Evolutionary conservation across 2,113 vertebrate genomes (phyloP), one percentile per base, ranked within the genome.

Genomic region (Scopus umbretta): DNA sequence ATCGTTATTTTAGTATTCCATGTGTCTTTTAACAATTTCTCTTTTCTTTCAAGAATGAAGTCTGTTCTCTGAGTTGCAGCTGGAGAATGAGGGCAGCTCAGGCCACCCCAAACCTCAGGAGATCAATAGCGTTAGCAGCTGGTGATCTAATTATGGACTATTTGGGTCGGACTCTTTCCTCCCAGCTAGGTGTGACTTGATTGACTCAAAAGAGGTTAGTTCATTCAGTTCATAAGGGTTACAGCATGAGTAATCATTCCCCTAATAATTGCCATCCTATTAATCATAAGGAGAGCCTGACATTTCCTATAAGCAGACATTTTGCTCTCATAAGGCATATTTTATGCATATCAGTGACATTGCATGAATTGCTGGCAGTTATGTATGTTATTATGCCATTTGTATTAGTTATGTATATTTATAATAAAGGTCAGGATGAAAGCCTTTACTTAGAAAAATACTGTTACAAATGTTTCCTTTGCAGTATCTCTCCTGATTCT

Each of bases 131-230:
- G 87, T 50, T 79, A 95, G 80, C 84, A 97, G 84, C 89, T 94
- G 92, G 76, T 86, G 84, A 76, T 82, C 95, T 96, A 97, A 95
- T 97, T 97, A 62, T 73, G 91, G 91, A 95, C 93, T 92, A 96
- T 96, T 96, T 96, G 94, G 96, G 94, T 94, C 94, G 0, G 71
- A 88, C 90, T 94, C 93, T 93, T 91, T 94, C 95, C 43, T 96
- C 91, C 67, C 76, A 36, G 76, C 72, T 71, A 65, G 55, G 53
- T 90, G 78, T 62, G 86, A 96, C 80, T 89, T 34, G 61, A 45
- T 40, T 83, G 92, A 74, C 81, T 92, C 68, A 38, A 94, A 95
- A 75, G 90, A 96, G 96, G 94, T 94, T 90, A 95, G 36, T 91
- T 91, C 94, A 68, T 73, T 90, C 84, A 49, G 66, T 58, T 80